These are phyloP conservation scores for Drosophila pseudoobscura DNA, from an alignment of 1,140 invertebrate species.

Conservation along the genomic window DNA sequence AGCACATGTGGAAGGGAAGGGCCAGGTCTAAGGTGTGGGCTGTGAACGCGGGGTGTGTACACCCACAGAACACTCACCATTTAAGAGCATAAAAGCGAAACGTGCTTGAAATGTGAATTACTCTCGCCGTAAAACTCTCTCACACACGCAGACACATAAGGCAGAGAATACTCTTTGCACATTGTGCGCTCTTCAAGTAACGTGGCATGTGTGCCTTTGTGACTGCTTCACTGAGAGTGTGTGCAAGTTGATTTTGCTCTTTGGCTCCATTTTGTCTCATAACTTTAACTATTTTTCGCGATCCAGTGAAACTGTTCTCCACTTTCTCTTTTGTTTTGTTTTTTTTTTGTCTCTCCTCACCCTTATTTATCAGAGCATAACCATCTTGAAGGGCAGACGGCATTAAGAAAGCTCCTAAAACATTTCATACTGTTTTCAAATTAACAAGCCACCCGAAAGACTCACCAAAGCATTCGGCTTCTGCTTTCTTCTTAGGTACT, in stretches of 20 bases:
- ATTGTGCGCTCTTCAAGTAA: slow-evolving; percentile 28
- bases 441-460: slow-evolving; percentile 50
- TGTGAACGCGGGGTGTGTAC: not conserved
- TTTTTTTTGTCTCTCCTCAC: slow-evolving; percentile 29
- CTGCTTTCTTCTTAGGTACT: slow-evolving; percentile 34
- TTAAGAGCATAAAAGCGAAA: slow-evolving; percentile 77
- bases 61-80: slow-evolving; percentile 70
- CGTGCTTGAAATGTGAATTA: slow-evolving; percentile 75
- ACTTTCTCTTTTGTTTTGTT: slow-evolving; percentile 25
- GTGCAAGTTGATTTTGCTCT: slow-evolving; percentile 56
- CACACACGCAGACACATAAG: slow-evolving; percentile 1
- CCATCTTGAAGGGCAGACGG: slow-evolving; percentile 9
- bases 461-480: slow-evolving; percentile 21
- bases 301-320: slow-evolving; percentile 59
- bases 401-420: slow-evolving; percentile 11
- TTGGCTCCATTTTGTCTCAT: slow-evolving; percentile 62
- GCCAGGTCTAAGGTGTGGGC: slow-evolving; percentile 6
- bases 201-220: slow-evolving; percentile 9
- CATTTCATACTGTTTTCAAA: slow-evolving; percentile 25
- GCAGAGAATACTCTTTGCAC: not conserved
- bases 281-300: slow-evolving; percentile 77
- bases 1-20: slow-evolving; percentile 5
- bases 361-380: slow-evolving; percentile 50
- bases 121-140: slow-evolving; percentile 33
- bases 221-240: slow-evolving; percentile 3